These are phyloP conservation scores for Athene noctua DNA, from an alignment of 2,113 vertebrate genomes.

Conservation along the genomic window DNA sequence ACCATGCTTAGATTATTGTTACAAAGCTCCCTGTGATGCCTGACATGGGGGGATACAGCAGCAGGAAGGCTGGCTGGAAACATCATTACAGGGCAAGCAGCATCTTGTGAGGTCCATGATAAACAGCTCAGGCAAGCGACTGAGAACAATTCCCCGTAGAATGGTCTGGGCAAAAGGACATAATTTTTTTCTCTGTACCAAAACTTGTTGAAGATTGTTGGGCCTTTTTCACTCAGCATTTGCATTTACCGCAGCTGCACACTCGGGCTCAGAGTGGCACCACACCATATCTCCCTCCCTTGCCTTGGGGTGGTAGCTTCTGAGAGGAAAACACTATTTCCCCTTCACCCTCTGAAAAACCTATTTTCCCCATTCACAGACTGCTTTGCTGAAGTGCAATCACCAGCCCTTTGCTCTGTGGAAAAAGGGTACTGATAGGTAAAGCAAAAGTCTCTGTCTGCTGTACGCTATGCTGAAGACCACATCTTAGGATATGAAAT, in stretches of 20 bases:
- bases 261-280: neutral
- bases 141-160: neutral
- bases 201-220: neutral
- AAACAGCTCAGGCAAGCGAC: rapidly evolving
- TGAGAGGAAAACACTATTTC: neutral
- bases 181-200: neutral
- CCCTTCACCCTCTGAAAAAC: neutral
- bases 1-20: neutral
- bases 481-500: neutral
- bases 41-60: neutral
- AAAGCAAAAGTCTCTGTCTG: neutral
- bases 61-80: neutral
- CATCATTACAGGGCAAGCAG: neutral
- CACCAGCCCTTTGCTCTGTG: neutral
- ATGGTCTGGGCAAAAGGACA: neutral
- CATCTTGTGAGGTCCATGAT: rapidly evolving
- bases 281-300: neutral
- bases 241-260: neutral
- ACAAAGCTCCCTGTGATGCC: neutral
- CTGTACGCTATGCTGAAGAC: neutral
- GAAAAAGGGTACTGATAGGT: neutral
- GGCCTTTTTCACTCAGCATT: neutral
- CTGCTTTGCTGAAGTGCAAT: neutral
- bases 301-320: neutral
- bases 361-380: neutral